A percentile compares a stretch with the other conserved stretches of the same genome.
Evolutionary conservation across 2,888 invertebrate species (phyloP).

Genomic region (Ophraella communa): DNA sequence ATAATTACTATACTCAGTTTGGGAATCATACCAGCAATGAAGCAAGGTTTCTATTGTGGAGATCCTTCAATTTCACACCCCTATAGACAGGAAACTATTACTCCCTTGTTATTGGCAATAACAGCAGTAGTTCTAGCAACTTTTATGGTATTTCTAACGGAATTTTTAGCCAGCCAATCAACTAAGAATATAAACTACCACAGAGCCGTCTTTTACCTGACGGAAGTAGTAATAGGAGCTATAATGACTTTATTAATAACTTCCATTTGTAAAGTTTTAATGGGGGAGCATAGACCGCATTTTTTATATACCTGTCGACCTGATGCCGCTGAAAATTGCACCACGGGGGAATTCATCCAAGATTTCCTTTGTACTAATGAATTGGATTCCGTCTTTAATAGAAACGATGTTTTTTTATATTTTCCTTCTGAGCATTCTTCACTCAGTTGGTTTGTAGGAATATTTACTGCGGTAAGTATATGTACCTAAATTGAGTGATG

Average conservation of each 20-base stretch:
- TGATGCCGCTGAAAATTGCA: constrained; percentile 69
- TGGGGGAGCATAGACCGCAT: constrained; percentile 70
- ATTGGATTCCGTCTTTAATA: constrained; percentile 62
- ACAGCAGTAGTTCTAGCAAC: constrained; percentile 61
- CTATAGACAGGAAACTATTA: constrained; percentile 73
- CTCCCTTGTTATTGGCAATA: constrained; percentile 63
- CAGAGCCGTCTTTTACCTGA: constrained; percentile 58
- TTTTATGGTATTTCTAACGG: constrained; percentile 57
- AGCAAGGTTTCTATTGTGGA: constrained; percentile 73
- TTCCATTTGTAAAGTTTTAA: constrained; percentile 70
- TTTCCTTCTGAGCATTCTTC: constrained; percentile 83
- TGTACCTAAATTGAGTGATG: not conserved
- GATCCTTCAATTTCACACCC: constrained; percentile 73
- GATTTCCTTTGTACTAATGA: constrained; percentile 71
- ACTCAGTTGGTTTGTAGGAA: constrained; percentile 69
- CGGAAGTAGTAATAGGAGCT: constrained; percentile 69
- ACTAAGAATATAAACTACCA: constrained; percentile 57
- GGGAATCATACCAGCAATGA: constrained; percentile 64
- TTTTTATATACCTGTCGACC: constrained; percentile 78
- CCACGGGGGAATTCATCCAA: constrained; percentile 66
- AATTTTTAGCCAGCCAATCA: constrained; percentile 54
- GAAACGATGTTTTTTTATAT: constrained; percentile 71
- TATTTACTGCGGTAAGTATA: constrained; percentile 58
- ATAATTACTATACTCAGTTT: constrained; percentile 16
- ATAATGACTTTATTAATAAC: constrained; percentile 67